These are phyloP conservation scores for Luperina nickerlii DNA, from an alignment of 2,888 invertebrate genomes.

Conservation along the genomic window DNA sequence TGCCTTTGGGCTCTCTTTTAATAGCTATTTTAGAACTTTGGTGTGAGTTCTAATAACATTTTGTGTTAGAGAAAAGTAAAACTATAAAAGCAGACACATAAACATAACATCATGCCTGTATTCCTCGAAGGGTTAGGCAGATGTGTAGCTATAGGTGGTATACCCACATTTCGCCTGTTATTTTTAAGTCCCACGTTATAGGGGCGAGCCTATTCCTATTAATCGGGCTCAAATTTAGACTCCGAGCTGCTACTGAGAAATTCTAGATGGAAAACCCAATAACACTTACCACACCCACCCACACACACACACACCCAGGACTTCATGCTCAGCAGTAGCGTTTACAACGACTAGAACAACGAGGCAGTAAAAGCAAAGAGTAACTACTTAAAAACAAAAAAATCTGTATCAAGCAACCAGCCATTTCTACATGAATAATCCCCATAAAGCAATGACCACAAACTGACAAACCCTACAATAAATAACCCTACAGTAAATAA, in stretches of 20 bases:
- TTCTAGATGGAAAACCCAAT: not conserved
- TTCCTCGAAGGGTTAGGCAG: not conserved
- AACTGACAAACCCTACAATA: not conserved
- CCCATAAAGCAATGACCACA: not conserved
- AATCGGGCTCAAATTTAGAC: not conserved
- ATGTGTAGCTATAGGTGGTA: not conserved
- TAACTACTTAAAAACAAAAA: not conserved
- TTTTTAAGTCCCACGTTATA: not conserved
- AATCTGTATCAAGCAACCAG: not conserved
- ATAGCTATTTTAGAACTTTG: not conserved
- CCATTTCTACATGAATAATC: not conserved
- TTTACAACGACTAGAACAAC: not conserved
- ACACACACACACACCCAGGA: too few relatives aligned
- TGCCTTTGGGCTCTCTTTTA: not conserved
- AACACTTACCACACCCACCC: too few relatives aligned
- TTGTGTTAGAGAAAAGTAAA: conserved; percentile 1
- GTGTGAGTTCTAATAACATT: conserved; percentile 1
- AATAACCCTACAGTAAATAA: conserved; percentile 18
- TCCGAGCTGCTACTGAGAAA: not conserved
- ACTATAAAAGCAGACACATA: not conserved
- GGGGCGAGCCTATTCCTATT: not conserved
- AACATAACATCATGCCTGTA: not conserved
- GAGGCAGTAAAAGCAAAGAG: not conserved
- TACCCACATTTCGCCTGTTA: not conserved
- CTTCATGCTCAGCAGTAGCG: too few relatives aligned